Evolutionary conservation across 2,113 vertebrate species (phyloP), one percentile per base, ranked within the genome.

Genomic region (Clarias magur): DNA sequence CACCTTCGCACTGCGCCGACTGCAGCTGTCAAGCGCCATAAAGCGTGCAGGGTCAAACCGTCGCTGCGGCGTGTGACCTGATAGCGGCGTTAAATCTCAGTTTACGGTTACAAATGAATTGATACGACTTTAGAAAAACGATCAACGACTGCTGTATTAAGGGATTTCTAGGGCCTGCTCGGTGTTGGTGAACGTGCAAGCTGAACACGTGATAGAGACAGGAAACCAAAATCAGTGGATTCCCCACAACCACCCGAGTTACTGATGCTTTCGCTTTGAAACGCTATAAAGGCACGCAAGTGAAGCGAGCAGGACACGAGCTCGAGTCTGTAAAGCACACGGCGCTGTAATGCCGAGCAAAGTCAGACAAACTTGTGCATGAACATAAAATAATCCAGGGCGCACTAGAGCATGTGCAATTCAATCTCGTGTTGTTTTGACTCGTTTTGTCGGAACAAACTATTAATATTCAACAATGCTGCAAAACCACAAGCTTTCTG

Each of bases 151-250:
- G 57, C 34, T 9, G 4, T 54, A 8, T 54, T 42, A 15, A 30
- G 12, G 57, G 56, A 42, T 79, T 30, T 16, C 19, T 25, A 34
- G 23, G 54, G 27, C n/a, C 27, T 16, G 25, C 11, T 27, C 2
- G 23, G 3, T 57, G 7, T 82, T 53, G 48, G 15, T n/a, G 21
- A 60, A 53, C 1, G 56, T 54, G 34, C 5, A 72, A 27, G 17
- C 59, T 8, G 85, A 63, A 82, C 87, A 90, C 89, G 89, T 90
- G 85, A 90, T 79, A n/a, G 59, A 60, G 70, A 79, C 89, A 90
- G 87, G 89, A 88, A 90, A 90, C 89, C 81, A 67, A 90, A 88
- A 90, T 87, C 85, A 87, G 80, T 80, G 48, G 63, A 86, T 54
- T 81, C n/a, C 70, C 59, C 59, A 78, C 25, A 48, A 57, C 53